Conservation (phyloP, 2,113 vertebrate species). For the Burhinus bistriatus region DNA sequence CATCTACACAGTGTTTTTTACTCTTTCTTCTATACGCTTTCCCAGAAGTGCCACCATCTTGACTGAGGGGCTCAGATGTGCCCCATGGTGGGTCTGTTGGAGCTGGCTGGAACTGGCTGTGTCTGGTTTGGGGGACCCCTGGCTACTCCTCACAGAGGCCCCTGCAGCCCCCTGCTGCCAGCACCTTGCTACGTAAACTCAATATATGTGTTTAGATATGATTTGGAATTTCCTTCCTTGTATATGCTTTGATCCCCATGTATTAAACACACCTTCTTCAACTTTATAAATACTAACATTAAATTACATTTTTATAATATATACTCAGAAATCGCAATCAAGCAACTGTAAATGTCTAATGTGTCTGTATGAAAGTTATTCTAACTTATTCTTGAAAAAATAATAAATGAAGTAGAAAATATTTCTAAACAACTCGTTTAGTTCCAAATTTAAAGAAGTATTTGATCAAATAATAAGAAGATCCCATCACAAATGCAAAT, state of each 20-base stretch:
- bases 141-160: background rate
- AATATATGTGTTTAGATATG: background rate
- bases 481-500: background rate
- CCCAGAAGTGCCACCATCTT: fast-evolving
- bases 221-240: background rate
- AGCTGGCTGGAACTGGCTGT: fast-evolving
- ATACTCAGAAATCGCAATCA: background rate
- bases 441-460: background rate
- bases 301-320: background rate
- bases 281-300: background rate
- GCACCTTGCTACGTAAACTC: background rate
- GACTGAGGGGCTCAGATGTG: background rate
- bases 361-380: background rate
- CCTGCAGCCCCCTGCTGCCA: fast-evolving
- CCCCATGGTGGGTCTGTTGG: fast-evolving
- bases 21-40: background rate
- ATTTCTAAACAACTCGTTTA: background rate
- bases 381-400: background rate
- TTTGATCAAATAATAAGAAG: background rate
- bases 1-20: background rate
- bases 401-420: constrained; percentile 3
- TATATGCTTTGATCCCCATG: background rate
- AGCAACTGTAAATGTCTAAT: background rate
- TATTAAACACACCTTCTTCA: background rate
- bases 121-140: fast-evolving